Evolutionary conservation across 2,113 vertebrate species (phyloP), one percentile per base, ranked within the genome.

Genomic region (Megaceryle maxima): DNA sequence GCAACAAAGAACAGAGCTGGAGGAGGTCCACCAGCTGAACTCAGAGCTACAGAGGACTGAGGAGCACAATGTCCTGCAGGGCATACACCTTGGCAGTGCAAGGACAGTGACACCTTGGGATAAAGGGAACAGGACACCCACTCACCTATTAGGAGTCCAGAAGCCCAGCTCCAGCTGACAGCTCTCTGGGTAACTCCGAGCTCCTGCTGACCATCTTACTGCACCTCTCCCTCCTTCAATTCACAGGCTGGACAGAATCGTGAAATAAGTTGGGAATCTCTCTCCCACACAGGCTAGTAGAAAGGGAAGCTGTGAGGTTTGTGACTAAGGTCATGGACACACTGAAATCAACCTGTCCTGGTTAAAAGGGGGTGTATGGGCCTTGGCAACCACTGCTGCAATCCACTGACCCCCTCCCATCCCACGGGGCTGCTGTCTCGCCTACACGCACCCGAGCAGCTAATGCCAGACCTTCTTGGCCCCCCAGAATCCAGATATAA

Each of bases 61-160:
- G 31, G 29, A 48, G 29, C 26, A n/a, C 2, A 2, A 7, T 5
- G 3, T 22, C 16, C 55, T 17, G 5, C 1, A 1, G 28, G 39
- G 39, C 11, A 4, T 0, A 4, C 8, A 20, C 35, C 39, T 31
- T 16, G 41, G 10, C 29, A 6, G 41, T 20, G 20, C 41, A 50
- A 56, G 24, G 50, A 57, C 41, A 29, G 24, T 3, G 13, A n/a
- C 1, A 1, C 10, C 33, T 20, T 5, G 46, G 74, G 33, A 55
- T n/a, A 28, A n/a, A n/a, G 29, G 33, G 46, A 33, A 35, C 9
- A 39, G 29, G 25, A 43, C 75, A 48, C 39, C 28, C 16, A 3
- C n/a, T 13, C 2, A 1, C 15, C 66, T 66, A 18, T 18, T 17
- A n/a, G 50, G 39, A 46, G 48, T 6, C 3, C 9, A 74, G 22